Evolutionary conservation across 2,888 invertebrate genomes (phyloP), one percentile per base, ranked within the genome.

Genomic region (Epistrophella euchroma): DNA sequence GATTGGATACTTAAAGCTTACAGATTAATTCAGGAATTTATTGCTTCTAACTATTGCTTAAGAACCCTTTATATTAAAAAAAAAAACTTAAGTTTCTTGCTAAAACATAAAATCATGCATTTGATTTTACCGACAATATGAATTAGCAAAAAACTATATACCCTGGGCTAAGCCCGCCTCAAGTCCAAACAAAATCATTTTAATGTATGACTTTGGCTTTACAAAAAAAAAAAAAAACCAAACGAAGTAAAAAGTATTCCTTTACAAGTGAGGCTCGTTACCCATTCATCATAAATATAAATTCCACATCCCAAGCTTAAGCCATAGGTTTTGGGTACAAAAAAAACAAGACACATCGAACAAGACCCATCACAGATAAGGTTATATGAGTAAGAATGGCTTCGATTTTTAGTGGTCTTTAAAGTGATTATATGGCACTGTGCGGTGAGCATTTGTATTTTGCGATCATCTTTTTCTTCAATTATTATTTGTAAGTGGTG

Each of bases 381-480:
- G 25, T 62, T 25, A 35, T 55, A 79, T 22, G 43, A 62, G 22
- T 32, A 75, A 19, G 47, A 70, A 79, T 71, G 52, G 58, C 37
- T 76, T 70, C 40, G 73, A 86, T 77, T 81, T 86, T 86, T 81
- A 86, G 81, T 77, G 81, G 81, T 50, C 81, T 64, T 81, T 70
- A 77, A 86, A 77, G 85, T 86, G 81, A 86, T 86, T 86, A 86
- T 77, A 86, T 86, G 85, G 85, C 77, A 77, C 85, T 86, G 73
- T 77, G 73, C 22, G 73, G 52, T 56, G 45, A 80, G 77, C 73
- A 85, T 77, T 81, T 62, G 45, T 50, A 76, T 76, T 76, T 76
- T 68, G 71, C 22, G 60, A 68, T 76, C 55, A 73, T 74, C 45
- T 76, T 64, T 64, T 56, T 70, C 73, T 80, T 77, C 76, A 81